Base-by-base conservation (phyloP, 2,113 vertebrate species). In the Phodopus roborovskii region DNA sequence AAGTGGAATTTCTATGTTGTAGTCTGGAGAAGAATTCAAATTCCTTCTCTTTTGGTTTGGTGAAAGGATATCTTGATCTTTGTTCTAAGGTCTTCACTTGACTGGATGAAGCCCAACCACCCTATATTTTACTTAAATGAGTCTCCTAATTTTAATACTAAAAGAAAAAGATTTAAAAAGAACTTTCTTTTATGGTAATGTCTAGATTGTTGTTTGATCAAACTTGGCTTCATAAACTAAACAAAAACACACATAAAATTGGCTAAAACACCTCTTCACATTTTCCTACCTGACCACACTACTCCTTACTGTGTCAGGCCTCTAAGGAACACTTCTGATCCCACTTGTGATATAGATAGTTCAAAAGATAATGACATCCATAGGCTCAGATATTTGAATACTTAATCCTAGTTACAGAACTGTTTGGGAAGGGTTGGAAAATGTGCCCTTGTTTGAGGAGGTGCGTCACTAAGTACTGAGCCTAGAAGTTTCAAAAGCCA, bases 141-240 rank as follows among this genome's bases (percentile, higher is more conserved):
- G 24, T 66, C 91, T 90, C 58, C 28, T 79, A 28, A 94, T 50
- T 95, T 73, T 83, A 95, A 83, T 83, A 45, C 68, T 50, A 48
- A 42, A n/a, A 58, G 45, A 45, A 33, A 5, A 83, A 83, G 60
- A 30, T 77, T 77, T 56, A 20, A 2, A 45, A 89, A 56, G 45
- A 60, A 7, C 10, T 45, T 78, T 58, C 58, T 48, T 75, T 75
- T 33, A 28, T 58, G 6, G 6, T 17, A 58, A 78, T 53, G 22
- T 79, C 33, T 93, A 83, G 33, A 68, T 75, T 39, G 2, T 20
- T 30, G 0, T 68, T 91, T 60, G 48, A 88, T 88, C 10, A 87
- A 75, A 33, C 16, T 9, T 22, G 50, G 79, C 22, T 45, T 13
- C 13, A 17, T 68, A 83, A 45, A 42, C 48, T 45, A 84, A 30